Conservation (phyloP, 2,113 vertebrate genomes). For the Cyanocitta stelleri region DNA sequence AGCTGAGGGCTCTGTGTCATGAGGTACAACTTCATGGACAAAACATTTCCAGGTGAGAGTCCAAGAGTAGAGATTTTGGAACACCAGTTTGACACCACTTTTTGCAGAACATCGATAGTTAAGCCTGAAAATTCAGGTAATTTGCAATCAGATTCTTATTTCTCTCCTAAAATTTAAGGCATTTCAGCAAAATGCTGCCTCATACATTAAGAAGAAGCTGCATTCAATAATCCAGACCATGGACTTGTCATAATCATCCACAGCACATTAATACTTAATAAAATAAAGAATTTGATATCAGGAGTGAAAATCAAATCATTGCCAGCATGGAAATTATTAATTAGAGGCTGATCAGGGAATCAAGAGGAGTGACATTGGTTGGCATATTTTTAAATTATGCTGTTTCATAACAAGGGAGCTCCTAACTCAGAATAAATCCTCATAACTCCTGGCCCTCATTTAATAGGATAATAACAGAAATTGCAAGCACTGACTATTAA, state of each 20-base stretch:
- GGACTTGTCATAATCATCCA: background rate
- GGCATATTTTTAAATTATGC: background rate
- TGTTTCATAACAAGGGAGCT: slow-evolving; percentile 1
- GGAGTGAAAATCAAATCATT: background rate
- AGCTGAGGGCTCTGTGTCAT: background rate
- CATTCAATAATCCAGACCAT: rapidly evolving
- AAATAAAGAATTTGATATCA: background rate
- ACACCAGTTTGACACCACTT: rapidly evolving
- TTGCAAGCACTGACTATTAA: background rate
- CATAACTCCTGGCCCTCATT: background rate
- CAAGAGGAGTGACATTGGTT: background rate
- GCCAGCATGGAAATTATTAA: background rate
- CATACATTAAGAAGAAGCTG: background rate
- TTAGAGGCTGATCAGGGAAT: background rate
- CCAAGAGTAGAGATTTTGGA: background rate
- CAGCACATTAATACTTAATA: background rate
- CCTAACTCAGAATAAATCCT: background rate
- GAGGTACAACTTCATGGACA: background rate
- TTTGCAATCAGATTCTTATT: background rate
- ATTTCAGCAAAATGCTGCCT: background rate
- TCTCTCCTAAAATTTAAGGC: background rate
- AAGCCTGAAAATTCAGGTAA: background rate
- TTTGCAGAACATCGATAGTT: background rate
- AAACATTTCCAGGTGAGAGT: background rate
- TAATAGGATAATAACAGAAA: slow-evolving; percentile 6